Percentiles rank a stretch among this genome's conserved stretches.
These are phyloP conservation scores for Bombus impatiens DNA, from an alignment of 1,140 invertebrate genomes.

Conservation along the genomic window DNA sequence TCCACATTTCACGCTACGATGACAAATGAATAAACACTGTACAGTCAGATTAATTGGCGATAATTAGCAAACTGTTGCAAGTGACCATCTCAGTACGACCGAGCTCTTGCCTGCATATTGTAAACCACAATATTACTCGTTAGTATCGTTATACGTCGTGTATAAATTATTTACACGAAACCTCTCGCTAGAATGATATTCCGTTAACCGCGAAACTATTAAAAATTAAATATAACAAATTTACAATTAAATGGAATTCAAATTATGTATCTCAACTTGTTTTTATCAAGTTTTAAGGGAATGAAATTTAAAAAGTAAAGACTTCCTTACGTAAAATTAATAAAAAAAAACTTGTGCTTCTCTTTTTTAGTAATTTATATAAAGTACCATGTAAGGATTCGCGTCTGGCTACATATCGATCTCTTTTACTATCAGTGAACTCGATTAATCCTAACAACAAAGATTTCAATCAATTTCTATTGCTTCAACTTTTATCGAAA, in stretches of 20 bases:
- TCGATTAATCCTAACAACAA: background rate
- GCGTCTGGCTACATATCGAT: background rate
- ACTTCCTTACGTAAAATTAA: no score
- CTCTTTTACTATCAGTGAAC: background rate
- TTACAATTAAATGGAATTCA: no score
- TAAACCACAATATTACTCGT: conserved; percentile 10
- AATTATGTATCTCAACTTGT: no score
- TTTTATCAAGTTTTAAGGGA: no score
- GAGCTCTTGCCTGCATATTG: conserved; percentile 4
- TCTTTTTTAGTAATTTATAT: no score
- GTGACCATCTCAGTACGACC: background rate
- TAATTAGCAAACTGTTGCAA: conserved; percentile 52
- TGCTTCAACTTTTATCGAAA: background rate
- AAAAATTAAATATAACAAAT: no score
- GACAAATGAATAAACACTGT: conserved; percentile 4
- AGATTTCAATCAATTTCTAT: background rate
- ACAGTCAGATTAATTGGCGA: conserved; percentile 44
- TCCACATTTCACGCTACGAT: conserved; percentile 16
- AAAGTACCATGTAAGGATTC: background rate
- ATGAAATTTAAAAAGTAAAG: no score
- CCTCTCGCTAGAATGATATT: no score
- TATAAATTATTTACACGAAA: background rate
- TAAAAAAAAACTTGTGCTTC: no score
- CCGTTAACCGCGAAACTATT: no score
- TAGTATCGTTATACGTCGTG: background rate